Evolutionary conservation across 1,140 invertebrate species (phyloP), one percentile per base, ranked within the genome.

Genomic region (Cherax destructor): DNA sequence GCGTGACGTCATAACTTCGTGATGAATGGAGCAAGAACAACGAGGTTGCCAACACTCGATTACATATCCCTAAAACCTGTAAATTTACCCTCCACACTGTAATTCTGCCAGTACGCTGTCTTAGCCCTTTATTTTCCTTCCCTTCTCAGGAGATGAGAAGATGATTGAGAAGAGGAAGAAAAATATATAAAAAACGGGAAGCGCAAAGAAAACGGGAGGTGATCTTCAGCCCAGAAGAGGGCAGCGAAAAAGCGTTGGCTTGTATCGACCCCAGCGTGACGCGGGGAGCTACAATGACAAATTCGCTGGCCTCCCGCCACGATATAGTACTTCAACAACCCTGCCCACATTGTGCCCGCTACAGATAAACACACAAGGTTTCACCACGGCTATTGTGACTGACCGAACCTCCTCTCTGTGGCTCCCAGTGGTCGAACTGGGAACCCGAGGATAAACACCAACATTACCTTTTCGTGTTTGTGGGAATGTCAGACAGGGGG

Each of bases 291-390:
- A 91, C 88, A 91, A 91, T 91, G 88, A 91, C 88, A 91, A 91
- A 91, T 91, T 91, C 88, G 83, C 88, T 56, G 21, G 59, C 88
- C 88, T 49, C 88, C 88, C 83, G 81, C 11, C 11, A 76, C 81
- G 88, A 91, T 91, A 91, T 91, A 91, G 88, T 91, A 83, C 88
- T 91, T 74, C 69, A 83, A 91, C 88, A 91, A 79, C 88, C 88
- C 88, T 91, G 88, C 83, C 83, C 88, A 91, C 88, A 91, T 91
- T 91, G 88, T 91, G 88, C 76, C 52, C 88, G 47, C 88, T 91
- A 91, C 74, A 91, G 88, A 91, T 91, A 91, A 91, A 91, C 88
- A 91, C 88, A 91, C 88, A 91, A 86, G 72, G 77, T 80, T 91
- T 91, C 88, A 91, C 74, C 88, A 91, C 88, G 83, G 74, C 79